phyloP scores from a whole-genome alignment of 2,888 invertebrate genomes.

The Onthophagus sagittarius region DNA sequence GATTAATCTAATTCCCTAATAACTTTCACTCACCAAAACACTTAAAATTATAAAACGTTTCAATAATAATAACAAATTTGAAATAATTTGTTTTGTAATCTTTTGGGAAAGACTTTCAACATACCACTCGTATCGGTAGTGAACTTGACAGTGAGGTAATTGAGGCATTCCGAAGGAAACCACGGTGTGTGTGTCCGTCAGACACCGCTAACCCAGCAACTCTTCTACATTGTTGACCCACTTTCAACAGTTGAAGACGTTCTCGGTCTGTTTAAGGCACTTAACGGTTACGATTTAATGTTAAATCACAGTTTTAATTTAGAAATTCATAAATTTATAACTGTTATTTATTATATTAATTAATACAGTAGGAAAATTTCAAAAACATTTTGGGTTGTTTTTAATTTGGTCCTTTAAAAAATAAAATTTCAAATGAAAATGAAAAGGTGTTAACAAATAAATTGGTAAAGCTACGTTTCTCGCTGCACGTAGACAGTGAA shows the following conservation, averaged over 20 bases:
- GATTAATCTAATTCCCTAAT: no score
- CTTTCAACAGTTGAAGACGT: background rate
- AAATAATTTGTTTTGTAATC: background rate
- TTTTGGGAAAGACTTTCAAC: background rate
- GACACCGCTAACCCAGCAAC: background rate
- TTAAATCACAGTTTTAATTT: background rate
- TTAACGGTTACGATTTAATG: background rate
- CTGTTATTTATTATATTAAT: no score
- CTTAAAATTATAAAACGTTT: no score
- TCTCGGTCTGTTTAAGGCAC: background rate
- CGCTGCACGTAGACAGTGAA: background rate
- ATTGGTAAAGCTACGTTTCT: background rate
- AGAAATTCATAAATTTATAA: no score
- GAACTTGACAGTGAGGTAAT: background rate
- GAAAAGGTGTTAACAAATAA: background rate
- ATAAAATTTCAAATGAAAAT: background rate
- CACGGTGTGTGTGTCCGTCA: background rate
- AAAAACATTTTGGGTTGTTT: no score
- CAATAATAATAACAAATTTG: background rate
- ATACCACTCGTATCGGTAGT: background rate
- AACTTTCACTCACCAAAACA: no score
- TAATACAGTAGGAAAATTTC: no score
- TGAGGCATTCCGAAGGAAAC: background rate
- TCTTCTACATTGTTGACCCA: background rate
- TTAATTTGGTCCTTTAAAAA: no score